Evolutionary conservation across 2,888 invertebrate genomes (phyloP).

Genomic region (Bombylius major): DNA sequence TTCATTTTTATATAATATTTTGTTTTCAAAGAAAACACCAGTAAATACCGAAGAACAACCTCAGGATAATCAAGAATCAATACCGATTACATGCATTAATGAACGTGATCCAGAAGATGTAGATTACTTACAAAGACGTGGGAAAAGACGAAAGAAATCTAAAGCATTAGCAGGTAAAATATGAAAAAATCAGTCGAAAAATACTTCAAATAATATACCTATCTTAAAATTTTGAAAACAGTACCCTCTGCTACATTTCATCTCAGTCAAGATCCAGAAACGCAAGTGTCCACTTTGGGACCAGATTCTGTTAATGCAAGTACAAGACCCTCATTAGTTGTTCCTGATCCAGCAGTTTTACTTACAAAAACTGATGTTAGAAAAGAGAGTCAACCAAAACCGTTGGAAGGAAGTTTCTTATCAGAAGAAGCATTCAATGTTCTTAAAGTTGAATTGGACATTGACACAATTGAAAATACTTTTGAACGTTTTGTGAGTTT

Average conservation of each 20-base stretch:
- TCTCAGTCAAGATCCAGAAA: slow-evolving; percentile 51
- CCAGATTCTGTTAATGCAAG: slow-evolving; percentile 56
- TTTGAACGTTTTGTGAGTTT: slow-evolving; percentile 31
- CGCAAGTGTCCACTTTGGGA: slow-evolving; percentile 51
- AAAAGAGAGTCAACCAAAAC: slow-evolving; percentile 30
- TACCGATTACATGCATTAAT: slow-evolving; percentile 28
- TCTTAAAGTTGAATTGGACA: slow-evolving; percentile 29
- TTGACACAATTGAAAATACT: slow-evolving; percentile 33
- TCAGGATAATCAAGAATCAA: neutral
- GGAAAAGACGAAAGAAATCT: slow-evolving; percentile 41
- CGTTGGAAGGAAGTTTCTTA: slow-evolving; percentile 34
- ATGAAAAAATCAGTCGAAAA: neutral
- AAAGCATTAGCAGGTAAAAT: slow-evolving; percentile 20
- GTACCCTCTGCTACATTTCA: slow-evolving; percentile 18
- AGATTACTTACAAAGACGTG: slow-evolving; percentile 41
- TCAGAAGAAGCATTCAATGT: slow-evolving; percentile 33
- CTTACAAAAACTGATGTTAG: slow-evolving; percentile 21
- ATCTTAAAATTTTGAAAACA: neutral
- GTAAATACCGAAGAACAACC: neutral
- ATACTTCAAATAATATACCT: neutral
- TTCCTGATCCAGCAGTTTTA: slow-evolving; percentile 26
- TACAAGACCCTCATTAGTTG: slow-evolving; percentile 50
- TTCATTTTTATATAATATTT: no score
- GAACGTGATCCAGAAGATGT: slow-evolving; percentile 28
- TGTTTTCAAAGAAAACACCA: neutral